A percentile compares a stretch with the other conserved stretches of the same genome.
phyloP scores from a whole-genome alignment of 2,113 vertebrate species.

The Anguilla japonica region DNA sequence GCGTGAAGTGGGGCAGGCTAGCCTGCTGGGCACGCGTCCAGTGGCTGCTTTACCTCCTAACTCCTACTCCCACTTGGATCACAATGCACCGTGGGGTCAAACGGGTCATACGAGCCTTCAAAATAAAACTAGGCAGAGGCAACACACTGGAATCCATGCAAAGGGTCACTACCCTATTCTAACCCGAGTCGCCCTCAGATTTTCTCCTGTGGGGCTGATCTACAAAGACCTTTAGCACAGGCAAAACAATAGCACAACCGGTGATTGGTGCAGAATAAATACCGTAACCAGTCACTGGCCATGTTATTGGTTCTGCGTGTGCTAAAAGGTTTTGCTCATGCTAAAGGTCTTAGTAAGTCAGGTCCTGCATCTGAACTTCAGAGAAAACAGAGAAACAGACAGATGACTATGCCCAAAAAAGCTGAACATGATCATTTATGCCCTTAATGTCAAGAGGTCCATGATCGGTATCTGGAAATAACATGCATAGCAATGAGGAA shows the following conservation, averaged over 20 bases:
- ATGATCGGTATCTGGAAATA: background rate
- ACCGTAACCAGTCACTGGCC: too few species aligned
- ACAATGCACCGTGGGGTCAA: constrained; percentile 20
- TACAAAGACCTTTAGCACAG: too few species aligned
- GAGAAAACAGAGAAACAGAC: background rate
- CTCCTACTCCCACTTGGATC: background rate
- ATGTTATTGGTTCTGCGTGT: too few species aligned
- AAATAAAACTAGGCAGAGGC: background rate
- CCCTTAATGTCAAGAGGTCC: background rate
- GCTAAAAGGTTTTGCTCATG: too few species aligned
- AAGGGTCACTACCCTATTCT: constrained; percentile 35
- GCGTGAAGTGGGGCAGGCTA: background rate
- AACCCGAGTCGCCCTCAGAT: background rate
- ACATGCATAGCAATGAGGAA: background rate
- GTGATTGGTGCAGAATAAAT: too few species aligned
- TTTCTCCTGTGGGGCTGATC: too few species aligned
- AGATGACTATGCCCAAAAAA: background rate
- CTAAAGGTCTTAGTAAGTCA: too few species aligned
- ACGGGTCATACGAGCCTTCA: background rate
- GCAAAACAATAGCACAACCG: too few species aligned
- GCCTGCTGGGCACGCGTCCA: background rate
- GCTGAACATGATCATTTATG: background rate
- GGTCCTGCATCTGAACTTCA: background rate
- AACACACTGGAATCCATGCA: constrained; percentile 27
- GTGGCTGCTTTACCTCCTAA: background rate